Percentiles rank a stretch among this genome's conserved stretches.
Conservation (phyloP, 1,140 invertebrate species). For the Sminthurides bifidus region DNA sequence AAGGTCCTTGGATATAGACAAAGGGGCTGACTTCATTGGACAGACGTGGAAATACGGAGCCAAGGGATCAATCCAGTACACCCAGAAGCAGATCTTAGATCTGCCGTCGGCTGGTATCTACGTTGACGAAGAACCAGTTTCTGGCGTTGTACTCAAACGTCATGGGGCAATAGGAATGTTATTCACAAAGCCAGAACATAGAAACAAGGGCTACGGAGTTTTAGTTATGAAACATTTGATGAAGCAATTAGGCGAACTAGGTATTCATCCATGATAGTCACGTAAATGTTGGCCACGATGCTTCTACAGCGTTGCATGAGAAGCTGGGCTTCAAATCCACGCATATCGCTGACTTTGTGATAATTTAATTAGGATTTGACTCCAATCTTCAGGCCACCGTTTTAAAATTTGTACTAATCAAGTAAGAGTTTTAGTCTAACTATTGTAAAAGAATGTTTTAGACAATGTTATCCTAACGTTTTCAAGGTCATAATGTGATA, state of each 20-base stretch:
- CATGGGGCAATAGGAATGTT: constrained; percentile 7
- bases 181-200: not conserved
- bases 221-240: not conserved
- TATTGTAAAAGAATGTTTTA: too few relatives aligned
- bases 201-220: constrained; percentile 3
- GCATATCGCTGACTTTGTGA: not conserved
- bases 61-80: not conserved
- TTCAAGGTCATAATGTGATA: too few relatives aligned
- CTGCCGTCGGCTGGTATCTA: constrained; percentile 1
- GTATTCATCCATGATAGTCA: not conserved
- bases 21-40: not conserved
- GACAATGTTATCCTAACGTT: too few relatives aligned
- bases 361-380: too few relatives aligned
- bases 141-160: not conserved
- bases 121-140: constrained; percentile 3
- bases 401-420: too few relatives aligned
- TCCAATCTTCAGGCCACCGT: too few relatives aligned
- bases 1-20: not conserved
- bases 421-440: too few relatives aligned
- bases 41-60: constrained; percentile 9
- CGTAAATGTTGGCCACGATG: not conserved
- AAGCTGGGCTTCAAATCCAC: not conserved
- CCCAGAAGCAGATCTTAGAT: not conserved
- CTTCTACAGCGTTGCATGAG: not conserved
- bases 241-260: not conserved